Conservation (phyloP, 2,888 invertebrate genomes). For the Luperina nickerlii region DNA sequence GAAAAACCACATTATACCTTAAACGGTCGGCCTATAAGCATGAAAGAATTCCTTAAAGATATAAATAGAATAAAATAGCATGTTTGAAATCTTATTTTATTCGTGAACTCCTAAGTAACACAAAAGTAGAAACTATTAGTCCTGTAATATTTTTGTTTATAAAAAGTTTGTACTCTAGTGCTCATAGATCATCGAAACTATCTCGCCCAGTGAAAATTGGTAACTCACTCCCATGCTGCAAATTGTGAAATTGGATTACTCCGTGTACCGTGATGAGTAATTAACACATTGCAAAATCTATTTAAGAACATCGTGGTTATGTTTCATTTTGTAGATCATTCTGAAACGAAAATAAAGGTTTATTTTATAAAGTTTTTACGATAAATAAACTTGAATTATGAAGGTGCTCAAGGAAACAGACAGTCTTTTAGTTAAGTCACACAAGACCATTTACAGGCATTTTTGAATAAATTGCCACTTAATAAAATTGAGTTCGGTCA, state of each 20-base stretch:
- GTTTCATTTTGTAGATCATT: slow-evolving; percentile 42
- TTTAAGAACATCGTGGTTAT: not conserved
- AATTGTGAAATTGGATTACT: slow-evolving; percentile 2
- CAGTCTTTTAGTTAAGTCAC: not conserved
- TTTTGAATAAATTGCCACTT: not conserved
- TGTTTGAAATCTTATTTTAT: not conserved
- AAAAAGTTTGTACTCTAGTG: too few species aligned
- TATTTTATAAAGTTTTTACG: not conserved
- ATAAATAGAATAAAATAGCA: not conserved
- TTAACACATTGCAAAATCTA: not conserved
- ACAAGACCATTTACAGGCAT: not conserved
- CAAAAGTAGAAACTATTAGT: not conserved
- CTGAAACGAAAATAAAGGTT: slow-evolving; percentile 41
- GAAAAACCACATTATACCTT: too few species aligned
- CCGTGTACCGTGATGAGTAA: not conserved
- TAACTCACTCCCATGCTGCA: not conserved
- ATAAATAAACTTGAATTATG: not conserved
- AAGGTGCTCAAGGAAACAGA: not conserved
- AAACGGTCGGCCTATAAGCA: not conserved
- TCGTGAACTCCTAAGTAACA: not conserved
- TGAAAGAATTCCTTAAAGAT: not conserved
- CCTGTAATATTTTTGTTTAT: too few species aligned
- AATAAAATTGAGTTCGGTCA: not conserved
- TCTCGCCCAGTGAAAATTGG: not conserved
- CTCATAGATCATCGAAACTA: not conserved